These are phyloP conservation scores for Arbacia lixula DNA, from an alignment of 53 echinoderm and acorn worm species.

Conservation along the genomic window DNA sequence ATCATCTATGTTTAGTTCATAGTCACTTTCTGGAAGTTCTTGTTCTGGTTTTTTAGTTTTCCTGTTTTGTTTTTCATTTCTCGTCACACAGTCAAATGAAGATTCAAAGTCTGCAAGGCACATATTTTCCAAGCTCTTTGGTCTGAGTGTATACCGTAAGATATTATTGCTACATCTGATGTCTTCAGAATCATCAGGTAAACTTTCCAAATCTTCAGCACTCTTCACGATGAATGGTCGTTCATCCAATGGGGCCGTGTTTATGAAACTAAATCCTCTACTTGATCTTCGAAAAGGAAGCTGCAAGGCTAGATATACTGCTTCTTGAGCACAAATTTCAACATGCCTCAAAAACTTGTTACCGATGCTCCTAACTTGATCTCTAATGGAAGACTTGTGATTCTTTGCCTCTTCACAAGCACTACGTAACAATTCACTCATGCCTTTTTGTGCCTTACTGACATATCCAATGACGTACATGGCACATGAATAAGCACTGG, in stretches of 20 bases:
- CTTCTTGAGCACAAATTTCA: conserved; percentile 65
- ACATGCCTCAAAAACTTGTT: conserved; percentile 51
- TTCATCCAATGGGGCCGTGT: conserved; percentile 52
- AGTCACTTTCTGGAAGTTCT: conserved; percentile 40
- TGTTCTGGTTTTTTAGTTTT: conserved; percentile 28
- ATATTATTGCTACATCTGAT: conserved; percentile 53
- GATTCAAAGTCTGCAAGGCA: conserved; percentile 66
- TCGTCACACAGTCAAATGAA: conserved; percentile 31
- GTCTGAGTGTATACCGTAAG: conserved; percentile 56
- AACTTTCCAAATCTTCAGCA: conserved; percentile 30
- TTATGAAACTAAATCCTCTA: conserved; percentile 24
- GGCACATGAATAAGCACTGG: conserved; percentile 63
- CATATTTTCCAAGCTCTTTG: conserved; percentile 19
- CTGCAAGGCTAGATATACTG: conserved; percentile 51
- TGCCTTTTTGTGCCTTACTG: conserved; percentile 61
- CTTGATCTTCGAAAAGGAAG: conserved; percentile 20
- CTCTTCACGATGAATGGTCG: conserved; percentile 52
- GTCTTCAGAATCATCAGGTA: conserved; percentile 66
- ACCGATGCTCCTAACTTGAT: conserved; percentile 42
- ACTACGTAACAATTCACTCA: conserved; percentile 49
- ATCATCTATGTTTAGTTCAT: neutral
- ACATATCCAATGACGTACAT: conserved; percentile 68
- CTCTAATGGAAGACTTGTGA: neutral
- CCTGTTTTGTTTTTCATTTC: conserved; percentile 17
- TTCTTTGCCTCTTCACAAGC: conserved; percentile 54